These are phyloP conservation scores for Oophaga pumilio DNA, from an alignment of 2,113 vertebrate species.

Conservation along the genomic window DNA sequence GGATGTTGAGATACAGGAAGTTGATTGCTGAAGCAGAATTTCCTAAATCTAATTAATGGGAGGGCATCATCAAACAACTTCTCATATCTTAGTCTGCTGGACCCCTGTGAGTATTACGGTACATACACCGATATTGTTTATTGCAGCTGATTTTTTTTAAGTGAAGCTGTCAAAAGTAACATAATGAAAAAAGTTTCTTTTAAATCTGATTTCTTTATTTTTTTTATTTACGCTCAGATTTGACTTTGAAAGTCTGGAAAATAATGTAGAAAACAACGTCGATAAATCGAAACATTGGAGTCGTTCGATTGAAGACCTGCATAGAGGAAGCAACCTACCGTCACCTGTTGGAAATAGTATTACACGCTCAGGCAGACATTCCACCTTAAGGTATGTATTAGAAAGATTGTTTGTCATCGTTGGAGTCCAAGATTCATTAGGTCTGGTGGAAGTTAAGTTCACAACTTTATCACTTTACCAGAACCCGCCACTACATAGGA, in stretches of 20 bases:
- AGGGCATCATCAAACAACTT: neutral
- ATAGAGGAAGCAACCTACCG: slow-evolving; percentile 82
- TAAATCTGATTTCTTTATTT: slow-evolving; percentile 51
- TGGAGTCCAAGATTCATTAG: neutral
- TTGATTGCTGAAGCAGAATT: neutral
- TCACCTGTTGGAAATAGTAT: slow-evolving; percentile 82
- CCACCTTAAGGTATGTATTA: slow-evolving; percentile 80
- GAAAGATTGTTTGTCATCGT: neutral
- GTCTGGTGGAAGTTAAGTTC: neutral
- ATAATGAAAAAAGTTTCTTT: neutral
- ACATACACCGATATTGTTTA: no score
- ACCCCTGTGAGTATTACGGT: neutral
- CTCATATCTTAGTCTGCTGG: neutral
- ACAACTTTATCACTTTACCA: neutral
- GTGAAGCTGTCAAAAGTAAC: neutral
- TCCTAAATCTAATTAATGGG: neutral
- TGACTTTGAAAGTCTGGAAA: slow-evolving; percentile 91
- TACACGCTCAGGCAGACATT: slow-evolving; percentile 85
- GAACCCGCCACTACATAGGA: neutral
- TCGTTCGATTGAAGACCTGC: slow-evolving; percentile 95
- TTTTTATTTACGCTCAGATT: slow-evolving; percentile 73
- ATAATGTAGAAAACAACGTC: slow-evolving; percentile 79
- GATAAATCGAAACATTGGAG: slow-evolving; percentile 94
- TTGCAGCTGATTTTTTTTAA: neutral
- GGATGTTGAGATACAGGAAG: neutral